A percentile compares a stretch with the other conserved stretches of the same genome.
Conservation (phyloP, 2,797 vertebrate genomes). For the Eremophila alpestris region DNA sequence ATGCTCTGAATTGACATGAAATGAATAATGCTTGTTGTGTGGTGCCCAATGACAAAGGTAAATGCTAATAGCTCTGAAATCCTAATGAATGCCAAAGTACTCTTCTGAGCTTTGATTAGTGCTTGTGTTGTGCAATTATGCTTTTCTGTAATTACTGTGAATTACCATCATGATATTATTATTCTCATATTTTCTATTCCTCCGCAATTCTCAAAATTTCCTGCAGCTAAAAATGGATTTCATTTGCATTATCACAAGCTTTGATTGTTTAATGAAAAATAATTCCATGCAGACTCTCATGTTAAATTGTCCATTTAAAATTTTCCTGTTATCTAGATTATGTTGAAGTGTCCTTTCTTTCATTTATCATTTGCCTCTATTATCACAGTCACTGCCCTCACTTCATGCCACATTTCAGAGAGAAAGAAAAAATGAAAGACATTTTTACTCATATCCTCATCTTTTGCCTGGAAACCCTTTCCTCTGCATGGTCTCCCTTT, state of each 20-base stretch:
- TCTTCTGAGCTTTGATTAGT: slow-evolving; percentile 52
- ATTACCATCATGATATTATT: slow-evolving; percentile 64
- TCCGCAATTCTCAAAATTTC: slow-evolving; percentile 56
- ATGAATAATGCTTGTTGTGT: slow-evolving; percentile 18
- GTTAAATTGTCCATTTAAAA: slow-evolving; percentile 48
- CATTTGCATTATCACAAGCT: slow-evolving; percentile 70
- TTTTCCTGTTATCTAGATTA: slow-evolving; percentile 50
- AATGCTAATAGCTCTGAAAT: slow-evolving; percentile 43
- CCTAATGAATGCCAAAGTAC: slow-evolving; percentile 49
- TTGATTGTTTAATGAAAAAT: slow-evolving; percentile 68
- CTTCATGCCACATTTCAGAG: neutral
- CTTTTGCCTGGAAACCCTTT: neutral
- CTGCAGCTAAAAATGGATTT: slow-evolving; percentile 69
- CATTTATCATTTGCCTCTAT: slow-evolving; percentile 38
- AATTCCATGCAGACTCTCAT: slow-evolving; percentile 36
- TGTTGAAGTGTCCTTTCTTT: slow-evolving; percentile 25
- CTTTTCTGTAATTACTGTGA: slow-evolving; percentile 58
- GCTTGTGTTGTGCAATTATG: slow-evolving; percentile 59
- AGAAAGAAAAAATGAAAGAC: neutral
- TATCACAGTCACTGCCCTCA: neutral
- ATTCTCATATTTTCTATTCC: slow-evolving; percentile 50
- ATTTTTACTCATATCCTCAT: neutral
- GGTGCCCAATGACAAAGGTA: slow-evolving; percentile 36
- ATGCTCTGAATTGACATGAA: slow-evolving; percentile 26
- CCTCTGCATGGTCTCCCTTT: neutral